Evolutionary conservation across 1,140 invertebrate species (phyloP), one percentile per base, ranked within the genome.

Genomic region (Eriosoma lanigerum): DNA sequence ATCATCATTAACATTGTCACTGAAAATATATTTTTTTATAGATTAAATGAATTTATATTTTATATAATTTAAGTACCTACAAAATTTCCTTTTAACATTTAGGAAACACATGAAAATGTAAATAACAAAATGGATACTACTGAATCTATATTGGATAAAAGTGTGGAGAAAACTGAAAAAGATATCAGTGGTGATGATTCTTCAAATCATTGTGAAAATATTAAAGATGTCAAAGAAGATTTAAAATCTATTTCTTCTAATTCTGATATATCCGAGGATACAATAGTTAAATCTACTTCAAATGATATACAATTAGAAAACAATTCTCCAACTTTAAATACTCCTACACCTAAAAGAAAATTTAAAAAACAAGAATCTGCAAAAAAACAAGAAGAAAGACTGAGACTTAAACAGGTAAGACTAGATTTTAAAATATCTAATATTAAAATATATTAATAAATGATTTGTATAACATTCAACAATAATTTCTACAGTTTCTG

Each of bases 351-450:
- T 4, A 76, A 66, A 46, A 84, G 89, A 86, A 62, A 86, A 13
- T 85, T 87, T 82, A 89, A 87, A 82, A 87, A 86, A 84, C 66
- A 87, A 60, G 88, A 89, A 83, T 87, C 86, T 13, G 66, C 84
- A 66, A 85, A 86, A 83, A 83, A 84, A 10, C 84, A 86, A 81
- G 84, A 86, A 72, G 85, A 86, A 78, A 83, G 83, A 78, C 82
- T 85, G 70, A 84, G 81, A 73, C 82, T 83, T 44, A 85, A 70
- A 80, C 32, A 76, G 44, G 82, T 81, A n/a, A n/a, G n/a, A n/a
- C n/a, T n/a, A n/a, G n/a, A n/a, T n/a, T n/a, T n/a, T n/a, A n/a
- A n/a, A n/a, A n/a, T n/a, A n/a, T n/a, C n/a, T n/a, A n/a, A n/a
- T 29, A 38, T 38, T 3, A 38, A 3, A 4, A 38, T 38, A 4